These are phyloP conservation scores for Diorhabda elongata DNA, from an alignment of 1,140 invertebrate species.

Conservation along the genomic window DNA sequence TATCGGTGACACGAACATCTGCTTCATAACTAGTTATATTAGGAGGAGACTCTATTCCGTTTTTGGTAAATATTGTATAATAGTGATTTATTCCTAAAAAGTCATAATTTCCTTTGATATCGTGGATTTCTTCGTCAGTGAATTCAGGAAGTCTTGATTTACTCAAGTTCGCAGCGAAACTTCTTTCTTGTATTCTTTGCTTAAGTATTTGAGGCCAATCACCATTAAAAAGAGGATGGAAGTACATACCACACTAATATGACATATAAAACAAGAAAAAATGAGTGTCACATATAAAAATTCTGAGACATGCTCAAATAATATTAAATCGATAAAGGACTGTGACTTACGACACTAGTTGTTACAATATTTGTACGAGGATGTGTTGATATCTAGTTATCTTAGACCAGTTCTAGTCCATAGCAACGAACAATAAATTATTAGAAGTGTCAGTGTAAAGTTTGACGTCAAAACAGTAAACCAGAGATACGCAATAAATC, in stretches of 20 bases:
- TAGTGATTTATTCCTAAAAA: constrained; percentile 6
- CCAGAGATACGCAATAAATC: too few relatives aligned
- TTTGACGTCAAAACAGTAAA: too few relatives aligned
- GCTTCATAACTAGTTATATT: not conserved
- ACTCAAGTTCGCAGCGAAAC: not conserved
- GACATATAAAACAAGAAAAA: too few relatives aligned
- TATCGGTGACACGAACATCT: not conserved
- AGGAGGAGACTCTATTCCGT: not conserved
- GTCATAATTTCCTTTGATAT: constrained; percentile 2
- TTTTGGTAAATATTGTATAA: not conserved
- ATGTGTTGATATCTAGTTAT: too few relatives aligned
- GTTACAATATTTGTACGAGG: too few relatives aligned
- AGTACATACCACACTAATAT: constrained; percentile 6
- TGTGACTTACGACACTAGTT: too few relatives aligned
- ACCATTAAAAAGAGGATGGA: constrained; percentile 1
- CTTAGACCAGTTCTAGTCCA: too few relatives aligned
- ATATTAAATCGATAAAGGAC: too few relatives aligned
- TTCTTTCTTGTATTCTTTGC: constrained; percentile 1
- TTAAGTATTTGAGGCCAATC: constrained; percentile 7
- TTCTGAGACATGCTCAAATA: too few relatives aligned
- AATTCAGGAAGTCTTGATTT: not conserved
- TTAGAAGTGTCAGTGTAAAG: too few relatives aligned
- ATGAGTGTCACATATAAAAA: too few relatives aligned
- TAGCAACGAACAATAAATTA: too few relatives aligned
- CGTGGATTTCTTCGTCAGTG: constrained; percentile 6